Evolutionary conservation across 1,140 invertebrate species (phyloP).

Genomic region (Macrosteles quadrilineatus): DNA sequence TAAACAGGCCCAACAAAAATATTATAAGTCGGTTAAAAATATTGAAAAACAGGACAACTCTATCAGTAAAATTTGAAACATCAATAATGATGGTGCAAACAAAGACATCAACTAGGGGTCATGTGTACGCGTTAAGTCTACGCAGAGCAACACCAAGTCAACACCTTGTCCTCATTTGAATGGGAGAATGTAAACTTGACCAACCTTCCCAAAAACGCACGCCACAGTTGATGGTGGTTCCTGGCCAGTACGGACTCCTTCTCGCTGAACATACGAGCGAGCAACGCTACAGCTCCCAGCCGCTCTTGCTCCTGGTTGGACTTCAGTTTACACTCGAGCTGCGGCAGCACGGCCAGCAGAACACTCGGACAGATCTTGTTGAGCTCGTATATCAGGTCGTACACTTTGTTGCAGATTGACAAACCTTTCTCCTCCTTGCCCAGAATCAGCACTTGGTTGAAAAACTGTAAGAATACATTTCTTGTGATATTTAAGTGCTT

Average conservation of each 20-base stretch:
- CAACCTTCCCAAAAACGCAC: constrained; percentile 78
- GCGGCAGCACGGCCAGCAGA: constrained; percentile 85
- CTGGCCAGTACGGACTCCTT: constrained; percentile 87
- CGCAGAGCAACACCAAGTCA: too few species aligned
- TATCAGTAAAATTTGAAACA: too few species aligned
- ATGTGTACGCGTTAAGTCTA: too few species aligned
- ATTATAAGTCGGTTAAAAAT: too few species aligned
- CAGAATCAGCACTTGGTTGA: constrained; percentile 91
- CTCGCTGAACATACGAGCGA: constrained; percentile 97
- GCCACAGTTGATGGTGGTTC: constrained; percentile 82
- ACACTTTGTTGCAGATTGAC: constrained; percentile 82
- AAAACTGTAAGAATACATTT: constrained; percentile 67
- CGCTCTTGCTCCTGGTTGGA: constrained; percentile 59
- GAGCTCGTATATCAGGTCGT: constrained; percentile 95
- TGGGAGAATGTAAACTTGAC: too few species aligned
- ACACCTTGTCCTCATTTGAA: too few species aligned
- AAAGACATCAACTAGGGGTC: too few species aligned
- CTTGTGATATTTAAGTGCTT: too few species aligned
- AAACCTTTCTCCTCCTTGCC: constrained; percentile 85
- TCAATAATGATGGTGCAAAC: too few species aligned
- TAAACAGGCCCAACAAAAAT: too few species aligned
- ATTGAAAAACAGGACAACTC: too few species aligned
- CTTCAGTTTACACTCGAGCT: constrained; percentile 87
- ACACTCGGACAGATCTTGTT: constrained; percentile 92
- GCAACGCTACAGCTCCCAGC: constrained; percentile 79